phyloP scores from a whole-genome alignment of 2,113 vertebrate genomes.

The Gymnocephalus cernua region DNA sequence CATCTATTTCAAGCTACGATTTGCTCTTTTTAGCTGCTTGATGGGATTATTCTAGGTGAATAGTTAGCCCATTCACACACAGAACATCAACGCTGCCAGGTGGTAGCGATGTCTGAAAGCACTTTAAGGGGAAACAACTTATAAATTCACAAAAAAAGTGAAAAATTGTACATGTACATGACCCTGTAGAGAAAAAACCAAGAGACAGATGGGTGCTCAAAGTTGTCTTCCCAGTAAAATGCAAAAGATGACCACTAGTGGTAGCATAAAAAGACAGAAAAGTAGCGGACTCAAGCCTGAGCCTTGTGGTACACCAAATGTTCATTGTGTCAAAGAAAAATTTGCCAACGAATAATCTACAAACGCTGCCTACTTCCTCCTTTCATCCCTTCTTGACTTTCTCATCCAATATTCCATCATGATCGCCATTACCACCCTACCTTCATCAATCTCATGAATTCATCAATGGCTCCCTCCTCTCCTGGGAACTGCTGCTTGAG shows the following conservation, averaged over 20 bases:
- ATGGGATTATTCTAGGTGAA: too few species aligned
- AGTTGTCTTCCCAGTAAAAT: too few species aligned
- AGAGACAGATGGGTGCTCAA: too few species aligned
- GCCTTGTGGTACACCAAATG: neutral
- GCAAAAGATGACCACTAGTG: neutral
- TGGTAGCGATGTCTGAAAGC: too few species aligned
- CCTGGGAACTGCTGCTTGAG: slow-evolving; percentile 87
- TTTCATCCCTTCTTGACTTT: neutral
- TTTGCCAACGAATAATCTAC: neutral
- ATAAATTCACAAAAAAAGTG: too few species aligned
- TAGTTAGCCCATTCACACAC: too few species aligned
- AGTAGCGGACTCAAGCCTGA: neutral
- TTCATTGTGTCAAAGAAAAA: neutral
- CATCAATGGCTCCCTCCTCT: slow-evolving; percentile 83
- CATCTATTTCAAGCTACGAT: too few species aligned
- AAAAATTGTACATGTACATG: too few species aligned
- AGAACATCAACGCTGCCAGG: too few species aligned
- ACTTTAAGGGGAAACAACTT: too few species aligned
- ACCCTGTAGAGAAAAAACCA: too few species aligned
- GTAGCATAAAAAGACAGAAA: neutral
- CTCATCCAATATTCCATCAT: neutral
- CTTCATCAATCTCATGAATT: slow-evolving; percentile 87
- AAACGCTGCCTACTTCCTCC: neutral
- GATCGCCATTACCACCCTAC: slow-evolving; percentile 58
- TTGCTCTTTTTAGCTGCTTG: too few species aligned